A percentile compares a stretch with the other conserved stretches of the same genome.
phyloP scores from a whole-genome alignment of 2,113 vertebrate species.

The Silurus glanis region DNA sequence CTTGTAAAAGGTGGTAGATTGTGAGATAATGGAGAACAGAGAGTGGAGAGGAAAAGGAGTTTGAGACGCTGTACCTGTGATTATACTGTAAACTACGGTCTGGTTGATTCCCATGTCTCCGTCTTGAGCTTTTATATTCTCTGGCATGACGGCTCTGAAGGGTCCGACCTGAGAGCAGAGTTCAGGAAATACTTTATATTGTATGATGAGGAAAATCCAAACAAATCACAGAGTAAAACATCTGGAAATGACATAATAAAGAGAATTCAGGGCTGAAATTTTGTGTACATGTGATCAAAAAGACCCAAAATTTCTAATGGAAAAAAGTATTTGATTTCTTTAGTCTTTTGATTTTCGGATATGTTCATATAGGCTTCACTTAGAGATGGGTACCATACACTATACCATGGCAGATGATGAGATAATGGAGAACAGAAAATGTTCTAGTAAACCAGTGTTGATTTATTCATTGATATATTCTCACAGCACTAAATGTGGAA shows the following conservation, averaged over 20 bases:
- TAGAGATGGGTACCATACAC: too few relatives aligned
- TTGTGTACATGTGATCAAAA: not conserved
- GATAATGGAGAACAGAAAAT: not conserved
- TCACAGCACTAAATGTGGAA: too few relatives aligned
- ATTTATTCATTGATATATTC: too few relatives aligned
- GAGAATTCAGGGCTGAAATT: not conserved
- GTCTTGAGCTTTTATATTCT: slow-evolving; percentile 73
- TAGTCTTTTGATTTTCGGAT: not conserved
- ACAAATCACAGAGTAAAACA: not conserved
- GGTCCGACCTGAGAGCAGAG: slow-evolving; percentile 59
- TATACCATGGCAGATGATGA: not conserved
- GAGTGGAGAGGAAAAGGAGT: not conserved
- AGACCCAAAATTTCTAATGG: too few relatives aligned
- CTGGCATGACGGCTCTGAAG: slow-evolving; percentile 62
- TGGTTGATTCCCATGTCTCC: slow-evolving; percentile 77
- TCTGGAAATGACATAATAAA: not conserved
- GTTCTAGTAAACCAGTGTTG: too few relatives aligned
- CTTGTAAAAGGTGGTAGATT: not conserved
- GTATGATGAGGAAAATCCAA: not conserved
- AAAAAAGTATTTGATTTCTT: not conserved
- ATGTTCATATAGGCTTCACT: not conserved
- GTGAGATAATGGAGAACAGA: not conserved
- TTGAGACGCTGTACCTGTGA: slow-evolving; percentile 52
- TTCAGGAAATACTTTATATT: not conserved
- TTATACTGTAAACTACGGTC: slow-evolving; percentile 72